A percentile compares a stretch with the other conserved stretches of the same genome.
These are phyloP conservation scores for Sericinus montela DNA, from an alignment of 2,888 invertebrate genomes.

Conservation along the genomic window DNA sequence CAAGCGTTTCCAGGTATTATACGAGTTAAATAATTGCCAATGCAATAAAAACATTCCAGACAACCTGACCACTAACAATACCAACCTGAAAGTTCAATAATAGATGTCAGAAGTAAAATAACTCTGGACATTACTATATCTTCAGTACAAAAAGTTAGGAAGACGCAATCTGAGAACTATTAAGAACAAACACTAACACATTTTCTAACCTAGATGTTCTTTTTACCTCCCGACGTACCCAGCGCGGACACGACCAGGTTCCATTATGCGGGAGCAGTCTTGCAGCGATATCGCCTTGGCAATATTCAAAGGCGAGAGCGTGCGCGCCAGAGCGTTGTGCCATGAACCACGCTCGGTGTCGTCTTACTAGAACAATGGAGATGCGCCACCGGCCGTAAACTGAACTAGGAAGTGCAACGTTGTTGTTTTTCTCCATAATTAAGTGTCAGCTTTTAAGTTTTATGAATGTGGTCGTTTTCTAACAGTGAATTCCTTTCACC, in stretches of 20 bases:
- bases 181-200: slow-evolving; percentile 20
- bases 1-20: too few species aligned
- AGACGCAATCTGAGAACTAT: too few species aligned
- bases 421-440: background rate
- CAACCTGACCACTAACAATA: too few species aligned
- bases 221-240: slow-evolving; percentile 33
- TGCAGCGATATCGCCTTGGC: slow-evolving; percentile 52
- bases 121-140: too few species aligned
- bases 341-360: slow-evolving; percentile 50
- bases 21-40: too few species aligned
- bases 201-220: slow-evolving; percentile 49
- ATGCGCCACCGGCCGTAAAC: slow-evolving; percentile 35
- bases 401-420: slow-evolving; percentile 27
- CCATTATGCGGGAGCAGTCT: slow-evolving; percentile 55
- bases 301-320: slow-evolving; percentile 51
- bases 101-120: too few species aligned
- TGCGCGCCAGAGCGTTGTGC: slow-evolving; percentile 37
- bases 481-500: too few species aligned
- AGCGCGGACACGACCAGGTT: slow-evolving; percentile 46
- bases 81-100: too few species aligned
- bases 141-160: too few species aligned
- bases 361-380: slow-evolving; percentile 59
- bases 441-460: too few species aligned
- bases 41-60: too few species aligned
- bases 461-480: too few species aligned